Evolutionary conservation across 2,888 invertebrate genomes (phyloP), one percentile per base, ranked within the genome.

Genomic region (Dasysyrphus albostriatus): DNA sequence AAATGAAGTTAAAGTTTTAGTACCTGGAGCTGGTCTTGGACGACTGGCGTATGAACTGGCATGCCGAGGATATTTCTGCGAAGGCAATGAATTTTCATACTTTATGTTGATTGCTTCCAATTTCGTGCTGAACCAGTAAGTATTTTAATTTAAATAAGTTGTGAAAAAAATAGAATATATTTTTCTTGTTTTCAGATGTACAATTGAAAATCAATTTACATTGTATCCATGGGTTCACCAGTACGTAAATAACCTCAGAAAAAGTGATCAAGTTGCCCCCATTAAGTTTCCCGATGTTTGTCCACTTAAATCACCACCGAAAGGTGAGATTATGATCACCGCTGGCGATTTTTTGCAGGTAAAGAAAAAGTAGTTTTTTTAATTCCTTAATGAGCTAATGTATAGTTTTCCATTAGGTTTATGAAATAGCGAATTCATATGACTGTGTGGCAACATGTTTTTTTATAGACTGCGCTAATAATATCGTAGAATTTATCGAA

Each of bases 381-480:
- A 89, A 93, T n/a, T 16, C 12, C n/a, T 19, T 0, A 1, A 44
- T 19, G 42, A 24, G 12, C 34, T 19, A 10, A 19, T 51, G 5
- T 59, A 24, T 4, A 16, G 24, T 42, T 49, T 39, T 9, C 5
- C 10, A 32, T 65, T n/a, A 90, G 90, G 92, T 92, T 3, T 92
- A 92, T 70, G 91, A 90, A 88, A 89, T 88, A 1, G 89, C 90
- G 0, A 82, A 90, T 76, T 82, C 89, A 1, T 92, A 98, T 97
- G 95, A 98, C 90, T 98, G 98, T 91, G 96, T 99, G 0, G 97
- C 98, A 0, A 98, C 99, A 0, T 98, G 99, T 89, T 99, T 99
- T 93, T 99, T 99, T 92, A 97, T 99, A 76, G 99, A 99, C 93
- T 99, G 99, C 90, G 99, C 99, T 0, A 97, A 97, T 82, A 99